Base-by-base conservation (phyloP, 1,140 invertebrate species). In the Camponotus pennsylvanicus region DNA sequence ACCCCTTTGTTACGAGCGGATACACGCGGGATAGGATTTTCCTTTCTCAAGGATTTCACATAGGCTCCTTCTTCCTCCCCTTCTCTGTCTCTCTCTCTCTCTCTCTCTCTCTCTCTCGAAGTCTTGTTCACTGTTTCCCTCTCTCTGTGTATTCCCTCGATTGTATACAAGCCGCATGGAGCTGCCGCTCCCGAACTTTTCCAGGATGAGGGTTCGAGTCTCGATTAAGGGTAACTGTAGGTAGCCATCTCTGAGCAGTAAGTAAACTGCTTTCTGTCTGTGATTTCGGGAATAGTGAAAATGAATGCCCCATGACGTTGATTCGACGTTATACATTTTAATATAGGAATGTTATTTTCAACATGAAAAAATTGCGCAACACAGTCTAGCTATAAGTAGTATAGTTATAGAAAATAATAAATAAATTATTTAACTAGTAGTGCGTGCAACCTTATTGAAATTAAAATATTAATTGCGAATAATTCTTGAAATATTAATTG, bases 11-110 rank as follows among this genome's bases (percentile, higher is more conserved):
- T 88, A 86, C 84, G 75, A 88, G 49, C 70, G 85, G 70, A 80
- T 82, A 83, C 85, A 85, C 77, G 85, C 77, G 8, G 55, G 59
- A 75, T 77, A 66, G 78, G 77, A 83, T 86, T 86, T 86, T 86
- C 78, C 78, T 86, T 83, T 83, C 71, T 61, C 57, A 67, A 86
- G 85, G 85, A 88, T 88, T 86, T 86, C 85, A 77, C 57, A 64
- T 49, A 64, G 37, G 55, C 45, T 55, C 13, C 49, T 61, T 8
- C 11, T 9, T 21, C 32, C 15, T 21, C 32, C 42, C 18, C 11
- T 8, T 34, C n/a, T 45, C 11, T 11, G 8, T 59, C 37, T 49
- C 21, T 63, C 49, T 70, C n/a, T 66, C n/a, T 61, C 21, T 63
- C 49, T 70, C n/a, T 66, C n/a, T 61, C 11, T 52, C 34, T 61